Conservation (phyloP, 2,113 vertebrate genomes). For the Pogonocichla stellata region DNA sequence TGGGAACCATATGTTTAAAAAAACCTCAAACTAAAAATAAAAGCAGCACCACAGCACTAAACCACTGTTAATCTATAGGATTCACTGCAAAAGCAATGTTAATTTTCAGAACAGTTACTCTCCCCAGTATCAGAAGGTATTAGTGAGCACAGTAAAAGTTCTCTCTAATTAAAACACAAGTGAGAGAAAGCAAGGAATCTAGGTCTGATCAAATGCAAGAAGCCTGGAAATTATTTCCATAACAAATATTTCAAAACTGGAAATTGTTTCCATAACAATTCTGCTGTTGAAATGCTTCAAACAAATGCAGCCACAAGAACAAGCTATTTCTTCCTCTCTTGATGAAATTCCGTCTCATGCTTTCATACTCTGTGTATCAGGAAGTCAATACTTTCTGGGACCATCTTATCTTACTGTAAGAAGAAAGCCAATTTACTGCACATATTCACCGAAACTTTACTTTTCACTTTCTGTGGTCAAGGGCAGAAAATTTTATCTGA, state of each 20-base stretch:
- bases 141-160: not conserved
- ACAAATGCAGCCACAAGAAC: not conserved
- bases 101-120: not conserved
- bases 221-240: not conserved
- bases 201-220: not conserved
- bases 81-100: not conserved
- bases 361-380: not conserved
- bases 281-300: not conserved
- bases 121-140: not conserved
- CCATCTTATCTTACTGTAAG: not conserved
- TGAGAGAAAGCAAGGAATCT: not conserved
- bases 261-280: not conserved
- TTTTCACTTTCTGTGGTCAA: not conserved
- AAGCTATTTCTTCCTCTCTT: not conserved
- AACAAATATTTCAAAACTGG: not conserved
- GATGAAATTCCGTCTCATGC: not conserved
- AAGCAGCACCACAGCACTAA: not conserved
- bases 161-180: not conserved
- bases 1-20: not conserved
- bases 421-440: not conserved
- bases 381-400: not conserved
- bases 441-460: not conserved
- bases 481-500: not conserved
- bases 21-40: not conserved
- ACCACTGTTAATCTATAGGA: not conserved